phyloP scores from a whole-genome alignment of 2,888 invertebrate species.

The Dasysyrphus tricinctus region DNA sequence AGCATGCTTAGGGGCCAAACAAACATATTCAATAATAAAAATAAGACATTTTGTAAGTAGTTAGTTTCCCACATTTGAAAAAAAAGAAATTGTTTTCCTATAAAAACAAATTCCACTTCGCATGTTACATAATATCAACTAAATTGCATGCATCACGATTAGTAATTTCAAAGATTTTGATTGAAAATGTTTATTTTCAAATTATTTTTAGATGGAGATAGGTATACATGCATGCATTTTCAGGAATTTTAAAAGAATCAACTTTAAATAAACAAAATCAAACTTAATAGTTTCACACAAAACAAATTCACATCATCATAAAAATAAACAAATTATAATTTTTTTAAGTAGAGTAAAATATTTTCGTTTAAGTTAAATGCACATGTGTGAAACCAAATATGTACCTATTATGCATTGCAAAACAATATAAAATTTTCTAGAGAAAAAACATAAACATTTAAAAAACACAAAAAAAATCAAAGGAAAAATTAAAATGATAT shows the following conservation, averaged over 20 bases:
- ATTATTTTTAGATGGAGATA: no score
- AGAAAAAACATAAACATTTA: neutral
- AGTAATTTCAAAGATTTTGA: no score
- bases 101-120: no score
- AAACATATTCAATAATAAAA: no score
- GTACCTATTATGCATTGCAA: neutral
- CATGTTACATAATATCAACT: no score
- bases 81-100: no score
- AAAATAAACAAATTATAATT: constrained; percentile 6
- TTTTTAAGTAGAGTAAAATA: neutral
- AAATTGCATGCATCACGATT: no score
- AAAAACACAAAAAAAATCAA: neutral
- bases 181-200: no score
- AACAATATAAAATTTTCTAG: neutral
- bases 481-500: neutral
- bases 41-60: no score
- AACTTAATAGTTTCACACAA: constrained; percentile 3
- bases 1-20: no score
- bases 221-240: no score
- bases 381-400: constrained; percentile 18
- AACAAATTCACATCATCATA: neutral
- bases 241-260: neutral
- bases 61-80: no score
- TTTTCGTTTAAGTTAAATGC: constrained; percentile 2
- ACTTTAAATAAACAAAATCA: neutral